Percentiles rank a stretch among this genome's conserved stretches.
Conservation (phyloP, 2,888 invertebrate genomes). For the Tenodera sinensis region DNA sequence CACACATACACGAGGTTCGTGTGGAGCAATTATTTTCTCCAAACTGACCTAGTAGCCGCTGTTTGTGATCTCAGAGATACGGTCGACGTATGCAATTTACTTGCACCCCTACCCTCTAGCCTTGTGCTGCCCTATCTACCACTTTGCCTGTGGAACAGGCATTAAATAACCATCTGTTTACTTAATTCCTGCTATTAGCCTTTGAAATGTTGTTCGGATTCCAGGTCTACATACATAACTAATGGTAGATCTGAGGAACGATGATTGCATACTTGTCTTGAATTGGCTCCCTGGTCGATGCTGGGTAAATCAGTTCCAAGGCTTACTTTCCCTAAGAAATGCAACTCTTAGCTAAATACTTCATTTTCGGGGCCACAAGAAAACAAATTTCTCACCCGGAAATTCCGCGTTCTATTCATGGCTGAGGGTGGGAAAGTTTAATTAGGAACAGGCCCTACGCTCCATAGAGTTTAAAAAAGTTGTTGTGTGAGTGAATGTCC, state of each 20-base stretch:
- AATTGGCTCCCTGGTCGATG: background rate
- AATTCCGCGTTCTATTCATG: too few relatives aligned
- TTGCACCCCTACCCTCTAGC: background rate
- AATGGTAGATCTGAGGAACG: background rate
- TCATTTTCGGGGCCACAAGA: background rate
- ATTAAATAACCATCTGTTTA: background rate
- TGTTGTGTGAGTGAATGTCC: too few relatives aligned
- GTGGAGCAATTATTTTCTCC: constrained; percentile 5
- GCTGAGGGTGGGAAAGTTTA: too few relatives aligned
- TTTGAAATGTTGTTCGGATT: background rate
- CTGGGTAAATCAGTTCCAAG: background rate
- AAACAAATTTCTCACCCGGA: too few relatives aligned
- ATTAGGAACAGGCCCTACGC: too few relatives aligned
- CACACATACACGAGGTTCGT: background rate
- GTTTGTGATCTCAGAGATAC: background rate
- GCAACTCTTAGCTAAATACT: background rate
- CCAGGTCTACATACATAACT: background rate
- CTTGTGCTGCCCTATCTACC: background rate
- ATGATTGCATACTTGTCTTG: background rate
- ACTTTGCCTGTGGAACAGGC: background rate
- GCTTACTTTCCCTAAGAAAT: background rate
- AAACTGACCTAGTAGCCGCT: background rate
- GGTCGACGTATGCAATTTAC: constrained; percentile 3
- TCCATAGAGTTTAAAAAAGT: too few relatives aligned
- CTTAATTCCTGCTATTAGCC: background rate